A percentile compares a stretch with the other conserved stretches of the same genome.
Conservation (phyloP, 2,113 vertebrate genomes). For the Phyllostomus discolor region DNA sequence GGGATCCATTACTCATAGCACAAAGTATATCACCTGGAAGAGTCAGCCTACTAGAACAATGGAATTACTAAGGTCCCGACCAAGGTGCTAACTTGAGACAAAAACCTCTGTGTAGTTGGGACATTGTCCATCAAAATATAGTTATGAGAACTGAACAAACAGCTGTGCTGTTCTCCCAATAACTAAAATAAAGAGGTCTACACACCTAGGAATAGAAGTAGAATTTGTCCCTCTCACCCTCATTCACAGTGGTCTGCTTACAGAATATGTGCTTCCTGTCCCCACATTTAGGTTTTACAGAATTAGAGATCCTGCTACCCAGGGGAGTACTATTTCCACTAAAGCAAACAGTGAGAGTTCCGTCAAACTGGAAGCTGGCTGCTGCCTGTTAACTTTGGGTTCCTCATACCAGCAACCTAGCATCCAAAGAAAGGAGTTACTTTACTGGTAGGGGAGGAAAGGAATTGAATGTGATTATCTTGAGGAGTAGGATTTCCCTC, state of each 20-base stretch:
- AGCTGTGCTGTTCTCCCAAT: background rate
- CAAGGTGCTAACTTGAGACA: background rate
- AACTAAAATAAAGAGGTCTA: background rate
- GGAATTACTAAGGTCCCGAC: background rate
- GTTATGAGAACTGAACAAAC: background rate
- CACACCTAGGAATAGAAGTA: background rate
- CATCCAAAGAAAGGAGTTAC: background rate
- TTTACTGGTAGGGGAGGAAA: too few species aligned
- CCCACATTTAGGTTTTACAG: background rate
- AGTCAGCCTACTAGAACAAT: background rate
- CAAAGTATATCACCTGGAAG: background rate
- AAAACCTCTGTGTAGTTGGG: background rate
- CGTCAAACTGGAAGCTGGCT: background rate
- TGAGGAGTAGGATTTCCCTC: background rate
- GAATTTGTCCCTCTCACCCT: background rate
- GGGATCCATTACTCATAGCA: background rate
- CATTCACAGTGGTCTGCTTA: background rate
- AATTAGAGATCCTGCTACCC: background rate
- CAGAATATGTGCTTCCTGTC: background rate
- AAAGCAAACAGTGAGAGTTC: background rate
- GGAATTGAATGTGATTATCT: background rate
- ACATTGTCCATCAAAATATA: background rate
- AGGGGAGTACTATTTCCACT: background rate
- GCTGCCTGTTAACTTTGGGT: background rate
- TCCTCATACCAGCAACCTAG: background rate